These are phyloP conservation scores for Chalcosyrphus nemorum DNA, from an alignment of 2,888 invertebrate species.

Conservation along the genomic window DNA sequence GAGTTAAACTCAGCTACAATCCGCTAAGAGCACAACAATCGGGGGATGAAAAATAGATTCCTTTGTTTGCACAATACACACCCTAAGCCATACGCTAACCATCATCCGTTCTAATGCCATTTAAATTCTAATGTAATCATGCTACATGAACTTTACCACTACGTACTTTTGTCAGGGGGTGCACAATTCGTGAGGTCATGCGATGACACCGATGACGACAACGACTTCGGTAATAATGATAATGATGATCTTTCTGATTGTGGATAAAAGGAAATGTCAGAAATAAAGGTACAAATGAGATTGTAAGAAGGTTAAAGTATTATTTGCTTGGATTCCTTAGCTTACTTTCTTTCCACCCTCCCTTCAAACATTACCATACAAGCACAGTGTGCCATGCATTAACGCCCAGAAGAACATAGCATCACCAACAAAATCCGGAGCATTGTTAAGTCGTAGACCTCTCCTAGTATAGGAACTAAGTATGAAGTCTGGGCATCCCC, in stretches of 20 bases:
- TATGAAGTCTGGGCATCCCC: too few species aligned
- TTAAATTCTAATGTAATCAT: constrained; percentile 59
- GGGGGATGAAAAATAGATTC: constrained; percentile 48
- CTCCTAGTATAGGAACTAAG: too few species aligned
- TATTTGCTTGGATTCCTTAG: too few species aligned
- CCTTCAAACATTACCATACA: too few species aligned
- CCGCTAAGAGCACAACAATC: constrained; percentile 6
- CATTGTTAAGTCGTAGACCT: too few species aligned
- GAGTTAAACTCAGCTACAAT: neutral
- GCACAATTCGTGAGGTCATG: constrained; percentile 49
- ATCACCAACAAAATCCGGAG: too few species aligned
- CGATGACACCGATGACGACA: constrained; percentile 18
- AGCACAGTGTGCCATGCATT: too few species aligned
- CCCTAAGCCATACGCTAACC: constrained; percentile 49
- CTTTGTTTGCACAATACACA: constrained; percentile 24
- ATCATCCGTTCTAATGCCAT: constrained; percentile 36
- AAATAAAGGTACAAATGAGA: neutral
- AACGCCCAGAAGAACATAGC: too few species aligned
- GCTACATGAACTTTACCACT: constrained; percentile 65
- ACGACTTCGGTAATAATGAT: neutral
- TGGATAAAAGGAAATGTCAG: constrained; percentile 33
- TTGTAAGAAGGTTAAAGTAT: too few species aligned
- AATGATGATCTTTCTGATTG: constrained; percentile 22
- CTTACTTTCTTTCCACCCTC: too few species aligned
- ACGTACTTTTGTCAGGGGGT: constrained; percentile 13